Evolutionary conservation across 2,888 invertebrate genomes (phyloP).

Genomic region (Tachina fera): DNA sequence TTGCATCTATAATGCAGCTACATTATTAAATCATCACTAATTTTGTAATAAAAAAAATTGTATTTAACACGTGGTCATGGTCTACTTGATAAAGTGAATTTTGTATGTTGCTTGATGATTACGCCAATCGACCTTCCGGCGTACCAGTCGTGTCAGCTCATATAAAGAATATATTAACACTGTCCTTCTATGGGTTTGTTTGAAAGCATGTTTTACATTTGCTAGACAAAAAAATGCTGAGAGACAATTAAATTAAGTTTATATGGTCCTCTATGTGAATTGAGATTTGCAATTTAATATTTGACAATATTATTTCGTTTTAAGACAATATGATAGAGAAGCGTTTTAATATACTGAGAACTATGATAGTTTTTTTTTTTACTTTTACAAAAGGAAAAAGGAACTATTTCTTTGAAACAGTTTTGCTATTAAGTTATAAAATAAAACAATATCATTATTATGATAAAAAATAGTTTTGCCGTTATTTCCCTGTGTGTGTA

Average conservation of each 20-base stretch:
- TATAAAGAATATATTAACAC: not conserved
- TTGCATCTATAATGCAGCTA: conserved; percentile 12
- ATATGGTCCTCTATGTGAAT: not conserved
- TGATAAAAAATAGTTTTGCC: no score
- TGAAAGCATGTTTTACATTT: conserved; percentile 33
- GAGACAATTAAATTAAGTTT: conserved; percentile 36
- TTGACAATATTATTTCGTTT: conserved; percentile 33
- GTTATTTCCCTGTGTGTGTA: no score
- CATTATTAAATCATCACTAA: conserved; percentile 60
- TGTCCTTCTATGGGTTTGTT: conserved; percentile 14
- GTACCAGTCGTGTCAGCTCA: not conserved
- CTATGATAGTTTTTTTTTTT: no score
- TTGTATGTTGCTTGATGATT: conserved; percentile 15
- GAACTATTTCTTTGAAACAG: no score
- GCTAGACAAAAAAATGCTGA: not conserved
- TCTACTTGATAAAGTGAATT: conserved; percentile 31
- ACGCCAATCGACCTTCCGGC: not conserved
- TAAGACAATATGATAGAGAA: no score
- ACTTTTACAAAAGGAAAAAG: no score
- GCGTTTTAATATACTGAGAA: no score
- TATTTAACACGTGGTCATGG: conserved; percentile 56
- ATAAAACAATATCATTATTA: no score
- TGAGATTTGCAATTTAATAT: conserved; percentile 4
- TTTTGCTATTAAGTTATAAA: no score
- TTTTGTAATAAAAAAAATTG: conserved; percentile 47